phyloP scores from a whole-genome alignment of 2,113 vertebrate genomes.

The Gobiocypris rarus region DNA sequence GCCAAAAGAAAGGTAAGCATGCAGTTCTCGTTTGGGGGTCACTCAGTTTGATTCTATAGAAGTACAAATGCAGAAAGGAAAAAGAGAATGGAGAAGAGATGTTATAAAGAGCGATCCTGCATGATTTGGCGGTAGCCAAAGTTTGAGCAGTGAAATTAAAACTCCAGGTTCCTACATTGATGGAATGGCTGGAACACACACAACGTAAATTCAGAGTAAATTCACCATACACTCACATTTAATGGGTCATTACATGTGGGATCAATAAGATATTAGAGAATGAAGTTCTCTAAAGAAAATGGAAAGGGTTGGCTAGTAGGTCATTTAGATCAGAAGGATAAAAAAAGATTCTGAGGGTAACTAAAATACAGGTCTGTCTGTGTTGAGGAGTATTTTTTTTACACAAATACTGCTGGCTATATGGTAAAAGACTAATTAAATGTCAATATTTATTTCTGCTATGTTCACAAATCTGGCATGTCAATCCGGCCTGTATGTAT shows the following conservation, averaged over 20 bases:
- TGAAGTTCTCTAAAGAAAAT: not conserved
- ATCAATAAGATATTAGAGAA: constrained; percentile 37
- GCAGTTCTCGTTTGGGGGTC: constrained; percentile 6
- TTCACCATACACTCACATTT: not conserved
- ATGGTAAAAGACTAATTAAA: not conserved
- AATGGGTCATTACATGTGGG: constrained; percentile 3
- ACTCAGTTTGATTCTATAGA: not conserved
- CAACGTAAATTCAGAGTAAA: not conserved
- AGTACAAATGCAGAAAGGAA: not conserved
- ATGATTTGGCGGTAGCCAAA: not conserved
- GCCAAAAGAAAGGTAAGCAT: constrained; percentile 97
- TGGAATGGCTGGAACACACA: not conserved
- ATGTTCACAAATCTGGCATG: not conserved
- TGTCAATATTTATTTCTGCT: not conserved
- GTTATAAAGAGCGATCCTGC: not conserved
- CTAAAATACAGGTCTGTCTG: no score
- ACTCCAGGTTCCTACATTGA: not conserved
- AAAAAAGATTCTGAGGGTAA: not conserved
- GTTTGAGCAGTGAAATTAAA: not conserved
- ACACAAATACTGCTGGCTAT: not conserved
- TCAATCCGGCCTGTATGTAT: not conserved
- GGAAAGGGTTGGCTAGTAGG: not conserved
- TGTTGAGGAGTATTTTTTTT: not conserved
- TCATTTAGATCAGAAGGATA: not conserved
- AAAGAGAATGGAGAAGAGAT: not conserved